Conservation (phyloP, 2,888 invertebrate genomes). For the Osmoderma eremita region DNA sequence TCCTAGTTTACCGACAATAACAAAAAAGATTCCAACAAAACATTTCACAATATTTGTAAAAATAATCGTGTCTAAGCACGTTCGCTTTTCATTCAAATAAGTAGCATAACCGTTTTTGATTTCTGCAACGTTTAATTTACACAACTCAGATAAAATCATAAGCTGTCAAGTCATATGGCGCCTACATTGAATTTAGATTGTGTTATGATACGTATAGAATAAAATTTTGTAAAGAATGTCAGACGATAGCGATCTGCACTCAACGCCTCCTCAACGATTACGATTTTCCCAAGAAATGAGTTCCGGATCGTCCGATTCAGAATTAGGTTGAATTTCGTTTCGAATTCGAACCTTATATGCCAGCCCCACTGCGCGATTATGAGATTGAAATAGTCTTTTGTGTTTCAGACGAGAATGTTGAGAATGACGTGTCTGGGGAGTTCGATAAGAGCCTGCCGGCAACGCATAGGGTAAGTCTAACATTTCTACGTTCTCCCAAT, state of each 20-base stretch:
- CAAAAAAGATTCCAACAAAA: not conserved
- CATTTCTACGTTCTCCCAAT: too few relatives aligned
- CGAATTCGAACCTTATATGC: not conserved
- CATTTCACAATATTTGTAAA: too few relatives aligned
- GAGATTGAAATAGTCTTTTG: not conserved
- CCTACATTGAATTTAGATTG: too few relatives aligned
- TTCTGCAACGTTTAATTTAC: too few relatives aligned
- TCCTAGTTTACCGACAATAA: conserved; percentile 11
- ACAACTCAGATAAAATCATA: too few relatives aligned
- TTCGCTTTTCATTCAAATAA: too few relatives aligned
- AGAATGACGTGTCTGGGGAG: conserved; percentile 48
- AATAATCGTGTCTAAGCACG: too few relatives aligned
- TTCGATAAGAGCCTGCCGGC: conserved; percentile 62
- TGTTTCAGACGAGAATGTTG: conserved; percentile 48
- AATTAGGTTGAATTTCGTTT: conserved; percentile 38
- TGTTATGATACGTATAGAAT: not conserved
- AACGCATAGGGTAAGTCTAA: conserved; percentile 57
- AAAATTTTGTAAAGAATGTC: conserved; percentile 36
- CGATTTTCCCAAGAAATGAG: conserved; percentile 32
- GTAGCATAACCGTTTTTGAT: too few relatives aligned
- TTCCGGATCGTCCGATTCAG: conserved; percentile 37
- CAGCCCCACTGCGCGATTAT: too few relatives aligned
- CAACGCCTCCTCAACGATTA: conserved; percentile 30
- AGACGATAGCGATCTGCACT: conserved; percentile 22
- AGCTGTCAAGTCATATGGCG: too few relatives aligned